A percentile compares a stretch with the other conserved stretches of the same genome.
phyloP scores from a whole-genome alignment of 2,888 invertebrate genomes.

The Agapostemon virescens region DNA sequence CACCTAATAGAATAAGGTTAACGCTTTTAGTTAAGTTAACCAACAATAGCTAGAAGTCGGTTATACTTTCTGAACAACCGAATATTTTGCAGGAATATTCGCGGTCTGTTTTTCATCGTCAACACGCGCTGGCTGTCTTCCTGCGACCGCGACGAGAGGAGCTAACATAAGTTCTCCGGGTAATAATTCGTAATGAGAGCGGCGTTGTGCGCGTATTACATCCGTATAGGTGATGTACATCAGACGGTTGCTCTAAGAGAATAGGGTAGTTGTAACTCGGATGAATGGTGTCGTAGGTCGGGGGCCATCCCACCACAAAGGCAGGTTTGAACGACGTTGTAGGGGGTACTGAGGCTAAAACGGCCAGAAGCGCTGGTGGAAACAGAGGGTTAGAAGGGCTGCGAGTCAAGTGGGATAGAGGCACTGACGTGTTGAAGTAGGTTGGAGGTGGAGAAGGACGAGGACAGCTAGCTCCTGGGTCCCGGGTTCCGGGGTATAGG shows the following conservation, averaged over 20 bases:
- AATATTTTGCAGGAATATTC: not conserved
- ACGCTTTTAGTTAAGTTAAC: too few relatives aligned
- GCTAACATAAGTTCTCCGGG: not conserved
- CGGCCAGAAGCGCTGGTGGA: slow-evolving; percentile 48
- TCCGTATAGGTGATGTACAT: not conserved
- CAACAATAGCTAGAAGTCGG: not conserved
- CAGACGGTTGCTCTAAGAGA: slow-evolving; percentile 13
- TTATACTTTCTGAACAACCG: not conserved
- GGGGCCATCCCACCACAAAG: slow-evolving; percentile 64
- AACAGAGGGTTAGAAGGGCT: slow-evolving; percentile 44
- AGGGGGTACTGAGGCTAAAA: slow-evolving; percentile 48
- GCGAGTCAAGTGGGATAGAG: slow-evolving; percentile 27
- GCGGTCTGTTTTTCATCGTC: not conserved
- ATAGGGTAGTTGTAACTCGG: slow-evolving; percentile 29
- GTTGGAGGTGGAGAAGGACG: slow-evolving; percentile 33
- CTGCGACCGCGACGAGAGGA: not conserved
- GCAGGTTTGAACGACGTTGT: slow-evolving; percentile 39
- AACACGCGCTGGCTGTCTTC: not conserved
- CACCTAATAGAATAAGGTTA: too few relatives aligned
- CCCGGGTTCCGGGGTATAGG: slow-evolving; percentile 43
- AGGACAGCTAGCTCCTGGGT: slow-evolving; percentile 6
- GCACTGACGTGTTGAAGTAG: slow-evolving; percentile 36
- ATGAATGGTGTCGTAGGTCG: slow-evolving; percentile 58
- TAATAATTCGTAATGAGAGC: slow-evolving; percentile 3
- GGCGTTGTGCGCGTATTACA: slow-evolving; percentile 1